These are phyloP conservation scores for Porites evermanni DNA, from an alignment of 92 coral and sea anemone genomes.

Conservation along the genomic window DNA sequence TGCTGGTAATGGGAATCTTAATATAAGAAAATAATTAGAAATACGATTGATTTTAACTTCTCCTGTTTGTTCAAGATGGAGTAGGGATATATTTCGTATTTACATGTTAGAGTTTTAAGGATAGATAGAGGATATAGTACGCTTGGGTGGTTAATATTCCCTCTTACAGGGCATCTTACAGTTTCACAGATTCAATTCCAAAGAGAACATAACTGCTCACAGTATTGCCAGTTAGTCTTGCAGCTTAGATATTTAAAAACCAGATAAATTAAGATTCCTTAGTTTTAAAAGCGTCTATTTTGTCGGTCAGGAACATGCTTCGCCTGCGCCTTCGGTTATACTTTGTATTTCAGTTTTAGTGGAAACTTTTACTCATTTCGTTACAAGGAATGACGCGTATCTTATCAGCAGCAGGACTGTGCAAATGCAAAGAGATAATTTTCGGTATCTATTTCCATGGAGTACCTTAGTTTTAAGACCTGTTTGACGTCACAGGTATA, in stretches of 20 bases:
- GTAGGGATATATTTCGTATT: constrained; percentile 2
- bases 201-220: not conserved
- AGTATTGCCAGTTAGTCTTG: not conserved
- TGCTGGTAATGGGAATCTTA: constrained; percentile 32
- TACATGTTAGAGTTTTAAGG: not conserved
- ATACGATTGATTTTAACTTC: not conserved
- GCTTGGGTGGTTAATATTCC: not conserved
- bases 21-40: not conserved
- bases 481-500: constrained; percentile 27
- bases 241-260: constrained; percentile 22
- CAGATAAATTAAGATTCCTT: not conserved
- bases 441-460: not conserved
- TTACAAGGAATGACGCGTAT: constrained; percentile 42
- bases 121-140: constrained; percentile 2
- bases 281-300: constrained; percentile 20
- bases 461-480: not conserved
- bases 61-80: constrained; percentile 3
- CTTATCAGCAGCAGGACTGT: constrained; percentile 51
- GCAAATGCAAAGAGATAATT: not conserved
- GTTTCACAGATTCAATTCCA: constrained; percentile 11
- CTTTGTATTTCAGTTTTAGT: constrained; percentile 36
- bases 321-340: constrained; percentile 29
- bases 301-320: constrained; percentile 29
- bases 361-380: constrained; percentile 47
- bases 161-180: constrained; percentile 13